Base-by-base conservation (phyloP, 2,113 vertebrate genomes). In the Amazona guildingii region DNA sequence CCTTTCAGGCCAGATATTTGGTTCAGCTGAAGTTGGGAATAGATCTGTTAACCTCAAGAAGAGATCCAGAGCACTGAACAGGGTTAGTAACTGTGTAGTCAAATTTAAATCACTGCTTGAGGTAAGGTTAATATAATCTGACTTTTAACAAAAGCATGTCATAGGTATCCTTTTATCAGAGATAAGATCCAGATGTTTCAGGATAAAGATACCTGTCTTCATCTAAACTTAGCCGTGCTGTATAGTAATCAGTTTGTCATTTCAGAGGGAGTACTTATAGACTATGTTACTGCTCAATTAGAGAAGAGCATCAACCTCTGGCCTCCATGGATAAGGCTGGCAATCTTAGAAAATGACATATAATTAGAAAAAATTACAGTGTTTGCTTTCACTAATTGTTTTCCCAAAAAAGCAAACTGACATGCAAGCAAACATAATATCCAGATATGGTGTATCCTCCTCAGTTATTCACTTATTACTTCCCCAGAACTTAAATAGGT, bases 301-400 rank as follows among this genome's bases (percentile, higher is more conserved):
- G 61, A 86, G 82, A 90, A 94, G 73, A 95, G 15, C 37, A 85
- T 55, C 84, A 85, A 28, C 19, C 29, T 64, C 44, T 95, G 92
- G 15, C 48, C 64, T 74, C 63, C 90, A 44, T 68, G 90, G 61
- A 79, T 81, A 69, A 68, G 39, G 27, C 8, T 91, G 43, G 49
- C 44, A 92, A 75, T 86, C 79, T 94, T 64, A 81, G 79, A 88
- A 96, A 94, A 97, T 96, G 7, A 88, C 43, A 95, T 96, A 41
- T 74, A 84, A 92, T 96, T 96, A 54, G n/a, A 57, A 93, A 74
- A 94, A 96, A 96, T 83, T 63, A 90, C 27, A 86, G 68, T 37
- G 43, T 74, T 94, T 88, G 10, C 68, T 95, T 93, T 80, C 68
- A 88, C 54, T 81, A 6, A 77, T 92, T 85, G 52, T 72, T 96